phyloP scores from a whole-genome alignment of 2,113 vertebrate species.

The Macrotus californicus region DNA sequence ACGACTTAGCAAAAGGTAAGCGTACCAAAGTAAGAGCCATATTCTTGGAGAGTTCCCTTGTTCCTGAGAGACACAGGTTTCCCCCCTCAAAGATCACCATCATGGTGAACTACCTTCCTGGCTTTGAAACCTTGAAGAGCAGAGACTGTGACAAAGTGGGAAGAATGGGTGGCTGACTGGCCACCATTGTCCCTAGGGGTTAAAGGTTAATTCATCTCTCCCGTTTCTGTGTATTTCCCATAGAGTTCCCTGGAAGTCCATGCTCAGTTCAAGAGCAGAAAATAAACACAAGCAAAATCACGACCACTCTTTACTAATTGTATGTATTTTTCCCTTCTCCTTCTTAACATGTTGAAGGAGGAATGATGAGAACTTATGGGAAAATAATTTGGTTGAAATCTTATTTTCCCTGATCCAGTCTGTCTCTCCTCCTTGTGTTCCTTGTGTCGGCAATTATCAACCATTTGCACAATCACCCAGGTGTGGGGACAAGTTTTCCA shows the following conservation, averaged over 20 bases:
- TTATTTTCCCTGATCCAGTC: neutral
- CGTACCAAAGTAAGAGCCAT: neutral
- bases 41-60: neutral
- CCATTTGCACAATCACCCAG: neutral
- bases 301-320: neutral
- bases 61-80: neutral
- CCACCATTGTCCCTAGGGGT: neutral
- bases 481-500: neutral
- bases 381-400: neutral
- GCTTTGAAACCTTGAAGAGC: neutral
- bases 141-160: neutral
- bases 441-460: neutral
- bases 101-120: neutral
- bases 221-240: neutral
- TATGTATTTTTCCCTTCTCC: neutral
- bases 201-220: neutral
- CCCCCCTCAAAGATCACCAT: neutral
- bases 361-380: neutral
- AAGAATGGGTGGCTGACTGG: neutral
- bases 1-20: neutral
- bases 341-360: neutral
- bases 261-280: neutral
- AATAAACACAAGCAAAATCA: neutral
- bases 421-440: neutral
- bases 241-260: neutral